A percentile compares a stretch with the other conserved stretches of the same genome.
These are phyloP conservation scores for Parnassius apollo DNA, from an alignment of 2,888 invertebrate genomes.

Conservation along the genomic window DNA sequence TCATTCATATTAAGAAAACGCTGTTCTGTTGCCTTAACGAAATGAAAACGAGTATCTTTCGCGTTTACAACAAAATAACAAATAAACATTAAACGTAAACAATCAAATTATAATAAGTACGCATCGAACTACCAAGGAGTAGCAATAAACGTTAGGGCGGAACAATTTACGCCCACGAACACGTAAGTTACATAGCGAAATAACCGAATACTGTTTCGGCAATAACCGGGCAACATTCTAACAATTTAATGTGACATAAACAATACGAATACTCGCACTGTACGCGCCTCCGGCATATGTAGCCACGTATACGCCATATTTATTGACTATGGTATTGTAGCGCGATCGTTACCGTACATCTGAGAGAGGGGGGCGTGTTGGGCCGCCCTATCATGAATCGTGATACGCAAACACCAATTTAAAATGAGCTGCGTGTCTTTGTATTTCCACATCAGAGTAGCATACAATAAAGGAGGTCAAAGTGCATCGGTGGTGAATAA, in stretches of 20 bases:
- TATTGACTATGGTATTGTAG: conserved; percentile 79
- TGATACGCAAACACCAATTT: conserved; percentile 69
- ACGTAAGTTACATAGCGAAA: conserved; percentile 61
- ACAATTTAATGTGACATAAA: conserved; percentile 79
- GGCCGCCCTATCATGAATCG: conserved; percentile 76
- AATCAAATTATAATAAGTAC: conserved; percentile 39
- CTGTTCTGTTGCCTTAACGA: no score
- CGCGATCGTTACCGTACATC: conserved; percentile 77
- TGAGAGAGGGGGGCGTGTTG: conserved; percentile 66
- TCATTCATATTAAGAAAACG: no score
- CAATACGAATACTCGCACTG: conserved; percentile 72
- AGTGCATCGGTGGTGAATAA: conserved; percentile 15
- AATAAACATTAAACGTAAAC: conserved; percentile 26
- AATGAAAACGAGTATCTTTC: no score
- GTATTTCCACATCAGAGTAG: conserved; percentile 41
- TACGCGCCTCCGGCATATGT: conserved; percentile 66
- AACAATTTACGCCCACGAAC: conserved; percentile 66
- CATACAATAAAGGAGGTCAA: conserved; percentile 12
- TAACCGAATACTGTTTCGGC: conserved; percentile 77
- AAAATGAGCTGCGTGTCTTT: conserved; percentile 54
- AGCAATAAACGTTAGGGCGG: conserved; percentile 38
- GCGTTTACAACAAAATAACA: conserved; percentile 3
- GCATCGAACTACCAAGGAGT: conserved; percentile 54
- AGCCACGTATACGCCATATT: conserved; percentile 70
- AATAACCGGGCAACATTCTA: conserved; percentile 78